These are phyloP conservation scores for Hirudo medicinalis DNA, from an alignment of 1,140 invertebrate genomes.

Conservation along the genomic window DNA sequence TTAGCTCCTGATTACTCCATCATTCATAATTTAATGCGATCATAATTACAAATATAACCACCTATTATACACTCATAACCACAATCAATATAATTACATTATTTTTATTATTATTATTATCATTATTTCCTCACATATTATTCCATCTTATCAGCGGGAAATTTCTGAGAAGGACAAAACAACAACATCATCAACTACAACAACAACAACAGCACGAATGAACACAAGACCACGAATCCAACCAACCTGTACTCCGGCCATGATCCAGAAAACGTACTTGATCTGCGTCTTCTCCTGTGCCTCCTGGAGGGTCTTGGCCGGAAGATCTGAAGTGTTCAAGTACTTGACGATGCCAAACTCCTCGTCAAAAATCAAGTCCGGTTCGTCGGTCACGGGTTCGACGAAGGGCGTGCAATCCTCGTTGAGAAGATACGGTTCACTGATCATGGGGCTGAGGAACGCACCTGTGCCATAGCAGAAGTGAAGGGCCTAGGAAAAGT, in stretches of 20 bases:
- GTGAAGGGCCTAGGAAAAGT: conserved; percentile 40
- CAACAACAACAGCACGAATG: not conserved
- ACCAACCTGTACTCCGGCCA: conserved; percentile 42
- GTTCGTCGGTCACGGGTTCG: conserved; percentile 18
- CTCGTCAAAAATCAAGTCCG: not conserved
- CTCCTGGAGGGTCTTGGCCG: conserved; percentile 25
- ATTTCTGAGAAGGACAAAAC: too few species aligned
- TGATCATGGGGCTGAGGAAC: conserved; percentile 46
- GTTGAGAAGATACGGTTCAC: conserved; percentile 44
- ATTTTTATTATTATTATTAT: too few species aligned
- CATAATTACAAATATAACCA: too few species aligned
- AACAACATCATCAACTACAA: not conserved
- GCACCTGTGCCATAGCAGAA: conserved; percentile 47
- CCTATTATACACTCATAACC: too few species aligned
- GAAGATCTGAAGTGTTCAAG: conserved; percentile 10
- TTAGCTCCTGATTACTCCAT: too few species aligned
- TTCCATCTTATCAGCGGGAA: too few species aligned
- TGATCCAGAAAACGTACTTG: conserved; percentile 43
- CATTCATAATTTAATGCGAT: too few species aligned
- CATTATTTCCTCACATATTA: too few species aligned
- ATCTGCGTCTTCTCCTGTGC: conserved; percentile 36
- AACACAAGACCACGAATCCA: not conserved
- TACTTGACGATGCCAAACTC: not conserved
- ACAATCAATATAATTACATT: too few species aligned
- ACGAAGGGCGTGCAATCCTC: conserved; percentile 33